phyloP scores from a whole-genome alignment of 2,113 vertebrate species.

The Harpagus bidentatus region DNA sequence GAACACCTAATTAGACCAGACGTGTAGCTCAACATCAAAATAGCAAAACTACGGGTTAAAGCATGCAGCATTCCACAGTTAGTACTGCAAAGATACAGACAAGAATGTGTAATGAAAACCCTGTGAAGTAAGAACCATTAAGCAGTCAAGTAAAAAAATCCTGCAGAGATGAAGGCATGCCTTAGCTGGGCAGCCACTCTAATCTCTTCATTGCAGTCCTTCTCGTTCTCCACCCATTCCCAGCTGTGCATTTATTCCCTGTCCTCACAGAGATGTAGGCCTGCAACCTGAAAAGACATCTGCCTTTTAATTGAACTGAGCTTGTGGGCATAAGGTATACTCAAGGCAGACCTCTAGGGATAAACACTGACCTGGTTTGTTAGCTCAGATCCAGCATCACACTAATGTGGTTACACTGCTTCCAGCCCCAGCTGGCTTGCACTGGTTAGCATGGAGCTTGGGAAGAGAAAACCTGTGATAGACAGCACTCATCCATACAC shows the following conservation, averaged over 20 bases:
- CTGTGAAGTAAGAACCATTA: slow-evolving; percentile 27
- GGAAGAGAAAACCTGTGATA: background rate
- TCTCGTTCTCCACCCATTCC: background rate
- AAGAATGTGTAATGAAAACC: background rate
- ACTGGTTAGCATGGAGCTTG: background rate
- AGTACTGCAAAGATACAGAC: background rate
- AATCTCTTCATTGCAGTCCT: background rate
- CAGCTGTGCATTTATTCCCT: background rate
- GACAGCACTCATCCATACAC: background rate
- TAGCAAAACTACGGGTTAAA: background rate
- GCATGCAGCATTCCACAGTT: background rate
- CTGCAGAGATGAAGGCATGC: slow-evolving; percentile 17
- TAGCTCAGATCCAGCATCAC: background rate
- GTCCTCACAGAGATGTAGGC: background rate
- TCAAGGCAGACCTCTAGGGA: background rate
- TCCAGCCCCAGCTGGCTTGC: background rate
- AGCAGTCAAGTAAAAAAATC: background rate
- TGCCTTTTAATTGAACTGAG: background rate
- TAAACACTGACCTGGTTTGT: background rate
- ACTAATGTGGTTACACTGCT: background rate
- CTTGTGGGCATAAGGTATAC: background rate
- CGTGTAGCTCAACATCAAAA: slow-evolving; percentile 4
- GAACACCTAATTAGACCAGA: slow-evolving; percentile 37
- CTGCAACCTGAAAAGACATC: background rate
- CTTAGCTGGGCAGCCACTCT: background rate